phyloP scores from a whole-genome alignment of 2,888 invertebrate species.

The Diaperis boleti region DNA sequence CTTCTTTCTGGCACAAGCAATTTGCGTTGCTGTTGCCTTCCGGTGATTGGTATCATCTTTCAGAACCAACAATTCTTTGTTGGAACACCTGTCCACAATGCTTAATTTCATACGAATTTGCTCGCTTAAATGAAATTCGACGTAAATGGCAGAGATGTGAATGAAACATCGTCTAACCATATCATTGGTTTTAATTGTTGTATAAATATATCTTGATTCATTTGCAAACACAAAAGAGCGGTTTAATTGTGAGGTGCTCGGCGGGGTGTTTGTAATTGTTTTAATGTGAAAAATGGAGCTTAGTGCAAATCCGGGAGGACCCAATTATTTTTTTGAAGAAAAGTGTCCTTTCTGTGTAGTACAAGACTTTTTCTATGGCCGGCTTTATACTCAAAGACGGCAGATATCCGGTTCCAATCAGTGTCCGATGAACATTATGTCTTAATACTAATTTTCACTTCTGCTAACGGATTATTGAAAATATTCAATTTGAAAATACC shows the following conservation, averaged over 20 bases:
- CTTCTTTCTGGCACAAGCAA: conserved; percentile 26
- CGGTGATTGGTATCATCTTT: conserved; percentile 36
- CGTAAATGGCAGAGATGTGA: conserved; percentile 41
- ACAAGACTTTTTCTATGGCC: too few relatives aligned
- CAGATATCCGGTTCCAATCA: too few relatives aligned
- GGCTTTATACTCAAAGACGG: too few relatives aligned
- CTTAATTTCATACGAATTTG: conserved; percentile 51
- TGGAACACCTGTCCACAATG: conserved; percentile 48
- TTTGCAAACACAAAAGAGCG: conserved; percentile 28
- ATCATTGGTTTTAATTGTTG: conserved; percentile 38
- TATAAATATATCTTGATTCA: conserved; percentile 30
- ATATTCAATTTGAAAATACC: too few relatives aligned
- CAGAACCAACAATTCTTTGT: conserved; percentile 45
- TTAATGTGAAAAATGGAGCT: too few relatives aligned
- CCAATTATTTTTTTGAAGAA: too few relatives aligned
- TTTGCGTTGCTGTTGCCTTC: conserved; percentile 28
- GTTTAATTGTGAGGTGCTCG: conserved; percentile 17
- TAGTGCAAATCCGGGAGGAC: too few relatives aligned
- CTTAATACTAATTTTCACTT: too few relatives aligned
- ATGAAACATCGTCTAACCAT: conserved; percentile 23
- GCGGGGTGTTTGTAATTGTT: too few relatives aligned
- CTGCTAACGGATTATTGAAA: too few relatives aligned
- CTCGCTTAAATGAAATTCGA: conserved; percentile 43
- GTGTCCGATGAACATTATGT: too few relatives aligned
- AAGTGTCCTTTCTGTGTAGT: too few relatives aligned